These are phyloP conservation scores for Coilia nasus DNA, from an alignment of 2,797 vertebrate genomes.

Conservation along the genomic window DNA sequence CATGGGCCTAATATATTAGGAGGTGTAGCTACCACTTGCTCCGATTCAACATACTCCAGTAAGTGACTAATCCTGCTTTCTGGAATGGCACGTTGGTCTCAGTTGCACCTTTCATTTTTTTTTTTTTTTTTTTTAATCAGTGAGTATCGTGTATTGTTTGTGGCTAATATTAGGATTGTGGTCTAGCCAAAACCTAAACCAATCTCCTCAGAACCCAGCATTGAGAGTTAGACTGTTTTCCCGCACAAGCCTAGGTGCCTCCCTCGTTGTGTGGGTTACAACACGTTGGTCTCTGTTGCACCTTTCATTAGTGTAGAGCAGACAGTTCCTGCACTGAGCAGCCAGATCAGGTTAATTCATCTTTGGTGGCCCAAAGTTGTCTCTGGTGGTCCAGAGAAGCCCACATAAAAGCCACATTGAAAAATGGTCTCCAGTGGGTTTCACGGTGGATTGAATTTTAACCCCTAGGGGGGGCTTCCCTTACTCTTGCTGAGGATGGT, in stretches of 20 bases:
- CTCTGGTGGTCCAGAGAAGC: not conserved
- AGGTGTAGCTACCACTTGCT: too few relatives aligned
- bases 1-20: too few relatives aligned
- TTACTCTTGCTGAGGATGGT: not conserved
- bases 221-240: too few relatives aligned
- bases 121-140: too few relatives aligned
- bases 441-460: not conserved
- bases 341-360: not conserved
- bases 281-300: not conserved
- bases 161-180: too few relatives aligned
- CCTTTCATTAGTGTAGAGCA: not conserved
- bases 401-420: not conserved
- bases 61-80: too few relatives aligned
- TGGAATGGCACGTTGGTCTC: not conserved
- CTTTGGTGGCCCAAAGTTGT: not conserved
- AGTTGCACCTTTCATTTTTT: not conserved
- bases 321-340: not conserved
- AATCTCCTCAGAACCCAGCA: too few relatives aligned
- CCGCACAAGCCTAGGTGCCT: too few relatives aligned
- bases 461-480: not conserved
- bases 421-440: not conserved
- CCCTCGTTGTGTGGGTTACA: not conserved
- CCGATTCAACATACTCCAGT: too few relatives aligned
- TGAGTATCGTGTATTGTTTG: too few relatives aligned
- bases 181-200: too few relatives aligned